These are phyloP conservation scores for Callocephalon fimbriatum DNA, from an alignment of 2,113 vertebrate genomes.

Conservation along the genomic window DNA sequence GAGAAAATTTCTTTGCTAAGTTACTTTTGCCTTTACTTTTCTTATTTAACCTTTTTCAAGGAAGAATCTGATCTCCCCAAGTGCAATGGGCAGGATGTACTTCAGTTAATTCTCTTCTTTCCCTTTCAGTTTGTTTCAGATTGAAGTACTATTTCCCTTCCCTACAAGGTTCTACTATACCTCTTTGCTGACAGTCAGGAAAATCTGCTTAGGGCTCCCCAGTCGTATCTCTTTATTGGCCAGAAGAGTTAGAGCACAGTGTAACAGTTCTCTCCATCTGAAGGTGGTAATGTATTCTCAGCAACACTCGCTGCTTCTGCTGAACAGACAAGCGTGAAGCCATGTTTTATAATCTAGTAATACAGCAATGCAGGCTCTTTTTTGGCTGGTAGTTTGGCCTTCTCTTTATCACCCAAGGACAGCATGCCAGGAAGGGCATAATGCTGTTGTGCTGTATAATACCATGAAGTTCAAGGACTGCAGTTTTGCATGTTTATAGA, in stretches of 20 bases:
- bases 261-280: neutral
- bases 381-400: neutral
- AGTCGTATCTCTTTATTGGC: neutral
- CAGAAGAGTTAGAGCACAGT: neutral
- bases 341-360: neutral
- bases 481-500: neutral
- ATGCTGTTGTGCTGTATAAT: neutral
- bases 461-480: neutral
- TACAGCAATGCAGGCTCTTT: neutral
- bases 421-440: neutral
- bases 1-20: neutral
- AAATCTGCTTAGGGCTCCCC: neutral
- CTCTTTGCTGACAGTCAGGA: neutral
- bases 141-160: neutral
- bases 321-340: neutral
- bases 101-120: slow-evolving; percentile 18
- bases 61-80: neutral
- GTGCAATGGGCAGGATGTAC: neutral
- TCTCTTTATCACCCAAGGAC: neutral
- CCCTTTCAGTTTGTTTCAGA: neutral
- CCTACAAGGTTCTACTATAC: neutral
- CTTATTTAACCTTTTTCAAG: slow-evolving; percentile 12
- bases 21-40: slow-evolving; percentile 13
- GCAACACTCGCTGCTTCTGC: neutral
- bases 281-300: neutral